A percentile compares a stretch with the other conserved stretches of the same genome.
These are phyloP conservation scores for Eupithecia dodoneata DNA, from an alignment of 2,888 invertebrate species.

Conservation along the genomic window DNA sequence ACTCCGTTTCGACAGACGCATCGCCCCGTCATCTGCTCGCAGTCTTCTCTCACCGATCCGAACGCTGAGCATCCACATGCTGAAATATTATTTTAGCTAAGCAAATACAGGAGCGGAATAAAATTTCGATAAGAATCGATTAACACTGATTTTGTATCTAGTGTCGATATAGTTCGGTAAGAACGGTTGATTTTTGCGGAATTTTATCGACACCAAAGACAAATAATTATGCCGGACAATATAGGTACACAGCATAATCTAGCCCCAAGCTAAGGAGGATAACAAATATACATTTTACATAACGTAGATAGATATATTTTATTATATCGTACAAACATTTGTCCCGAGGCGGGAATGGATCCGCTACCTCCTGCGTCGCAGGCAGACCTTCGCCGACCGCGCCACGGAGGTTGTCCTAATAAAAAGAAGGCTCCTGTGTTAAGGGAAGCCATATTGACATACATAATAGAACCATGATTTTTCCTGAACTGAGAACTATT, in stretches of 20 bases:
- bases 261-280: too few species aligned
- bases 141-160: not conserved
- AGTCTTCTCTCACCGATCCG: slow-evolving; percentile 95
- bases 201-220: not conserved
- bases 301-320: too few species aligned
- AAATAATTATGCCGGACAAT: too few species aligned
- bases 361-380: too few species aligned
- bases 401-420: too few species aligned
- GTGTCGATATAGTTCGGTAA: not conserved
- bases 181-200: not conserved
- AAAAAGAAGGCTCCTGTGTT: too few species aligned
- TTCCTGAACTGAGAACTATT: not conserved
- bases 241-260: too few species aligned
- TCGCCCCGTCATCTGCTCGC: slow-evolving; percentile 96
- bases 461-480: not conserved
- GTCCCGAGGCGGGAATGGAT: too few species aligned
- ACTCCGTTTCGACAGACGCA: slow-evolving; percentile 94
- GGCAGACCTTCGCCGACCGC: too few species aligned
- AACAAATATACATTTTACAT: too few species aligned
- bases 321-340: too few species aligned
- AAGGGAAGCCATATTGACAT: not conserved
- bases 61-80: slow-evolving; percentile 95
- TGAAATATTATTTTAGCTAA: slow-evolving; percentile 59
- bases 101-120: too few species aligned
- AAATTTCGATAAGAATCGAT: not conserved